phyloP scores from a whole-genome alignment of 2,888 invertebrate species.

The Scaptomyza caliginosa region DNA sequence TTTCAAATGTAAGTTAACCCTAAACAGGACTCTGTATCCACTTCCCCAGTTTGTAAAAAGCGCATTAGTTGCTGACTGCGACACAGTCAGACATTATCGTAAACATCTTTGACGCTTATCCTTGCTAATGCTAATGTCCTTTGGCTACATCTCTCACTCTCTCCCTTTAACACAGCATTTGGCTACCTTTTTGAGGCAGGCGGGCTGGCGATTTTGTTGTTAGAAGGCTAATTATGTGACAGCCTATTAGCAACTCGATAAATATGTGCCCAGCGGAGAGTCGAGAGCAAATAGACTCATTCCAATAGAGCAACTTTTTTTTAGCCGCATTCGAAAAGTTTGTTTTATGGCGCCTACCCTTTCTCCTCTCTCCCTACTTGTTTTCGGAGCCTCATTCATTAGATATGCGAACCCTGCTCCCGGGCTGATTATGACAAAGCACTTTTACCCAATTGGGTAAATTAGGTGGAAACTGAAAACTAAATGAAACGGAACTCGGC shows the following conservation, averaged over 20 bases:
- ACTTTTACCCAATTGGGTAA: constrained; percentile 81
- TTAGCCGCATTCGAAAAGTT: constrained; percentile 54
- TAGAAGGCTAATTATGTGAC: constrained; percentile 81
- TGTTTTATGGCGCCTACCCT: constrained; percentile 45
- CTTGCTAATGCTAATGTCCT: constrained; percentile 68
- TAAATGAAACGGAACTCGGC: constrained; percentile 77
- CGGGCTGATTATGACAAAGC: constrained; percentile 82
- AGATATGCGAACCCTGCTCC: constrained; percentile 79
- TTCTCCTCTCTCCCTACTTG: neutral
- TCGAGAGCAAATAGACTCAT: constrained; percentile 46
- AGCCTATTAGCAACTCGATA: constrained; percentile 83
- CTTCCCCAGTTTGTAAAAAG: constrained; percentile 33
- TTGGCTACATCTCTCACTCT: constrained; percentile 21
- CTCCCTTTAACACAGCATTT: neutral
- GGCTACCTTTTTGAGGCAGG: constrained; percentile 55
- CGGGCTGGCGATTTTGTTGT: constrained; percentile 71
- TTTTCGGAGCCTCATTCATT: constrained; percentile 56
- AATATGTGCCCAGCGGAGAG: constrained; percentile 76
- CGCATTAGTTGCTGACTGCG: constrained; percentile 62
- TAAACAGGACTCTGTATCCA: neutral
- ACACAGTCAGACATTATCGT: constrained; percentile 63
- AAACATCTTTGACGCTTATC: constrained; percentile 71
- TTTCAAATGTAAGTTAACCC: constrained; percentile 37
- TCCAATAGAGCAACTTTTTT: constrained; percentile 38
- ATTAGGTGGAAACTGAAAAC: constrained; percentile 82